Conservation (phyloP, 2,113 vertebrate genomes). For the Chaetura pelagica region DNA sequence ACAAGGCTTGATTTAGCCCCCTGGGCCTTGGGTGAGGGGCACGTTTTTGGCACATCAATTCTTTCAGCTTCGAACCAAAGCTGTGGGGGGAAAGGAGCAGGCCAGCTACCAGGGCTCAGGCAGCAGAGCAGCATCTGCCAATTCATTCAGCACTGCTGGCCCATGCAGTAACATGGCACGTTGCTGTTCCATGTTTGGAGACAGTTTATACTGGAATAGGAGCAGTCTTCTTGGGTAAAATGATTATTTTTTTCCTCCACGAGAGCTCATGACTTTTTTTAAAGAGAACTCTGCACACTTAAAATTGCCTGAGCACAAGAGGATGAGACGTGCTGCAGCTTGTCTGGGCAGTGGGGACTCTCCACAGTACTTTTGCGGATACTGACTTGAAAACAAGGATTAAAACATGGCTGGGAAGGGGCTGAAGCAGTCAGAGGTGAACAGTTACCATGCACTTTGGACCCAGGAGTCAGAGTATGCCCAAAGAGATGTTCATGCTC, state of each 20-base stretch:
- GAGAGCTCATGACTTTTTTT: background rate
- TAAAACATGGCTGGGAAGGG: background rate
- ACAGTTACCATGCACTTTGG: background rate
- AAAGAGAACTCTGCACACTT: background rate
- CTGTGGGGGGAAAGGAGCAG: background rate
- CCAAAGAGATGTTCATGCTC: background rate
- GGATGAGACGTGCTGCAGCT: background rate
- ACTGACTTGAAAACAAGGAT: background rate
- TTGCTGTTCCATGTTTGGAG: slow-evolving; percentile 43
- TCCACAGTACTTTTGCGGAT: background rate
- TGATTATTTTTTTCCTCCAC: background rate
- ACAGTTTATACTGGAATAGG: slow-evolving; percentile 47
- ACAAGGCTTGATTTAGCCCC: background rate
- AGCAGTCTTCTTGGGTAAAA: slow-evolving; percentile 7
- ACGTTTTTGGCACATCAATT: background rate
- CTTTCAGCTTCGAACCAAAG: background rate
- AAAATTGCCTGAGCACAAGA: background rate
- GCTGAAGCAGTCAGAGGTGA: background rate
- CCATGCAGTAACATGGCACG: slow-evolving; percentile 25
- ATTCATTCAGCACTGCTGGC: slow-evolving; percentile 62
- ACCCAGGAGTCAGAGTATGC: background rate
- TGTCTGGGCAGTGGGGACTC: background rate
- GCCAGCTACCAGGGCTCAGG: background rate
- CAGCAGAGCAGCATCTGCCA: slow-evolving; percentile 47
- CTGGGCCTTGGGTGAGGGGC: background rate